Conservation (phyloP, 2,888 invertebrate species). For the Diogma glabrata region DNA sequence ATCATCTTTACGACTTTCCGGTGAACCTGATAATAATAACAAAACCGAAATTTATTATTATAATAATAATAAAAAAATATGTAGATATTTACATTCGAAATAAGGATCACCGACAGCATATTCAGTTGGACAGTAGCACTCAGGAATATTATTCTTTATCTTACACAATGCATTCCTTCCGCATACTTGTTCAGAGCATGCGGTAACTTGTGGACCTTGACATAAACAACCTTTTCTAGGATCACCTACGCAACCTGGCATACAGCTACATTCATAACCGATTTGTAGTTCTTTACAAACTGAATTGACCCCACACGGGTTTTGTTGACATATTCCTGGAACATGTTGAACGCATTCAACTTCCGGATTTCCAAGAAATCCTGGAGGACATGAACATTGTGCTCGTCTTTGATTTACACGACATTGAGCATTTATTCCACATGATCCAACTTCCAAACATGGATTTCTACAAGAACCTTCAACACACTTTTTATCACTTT, state of each 20-base stretch:
- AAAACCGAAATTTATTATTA: too few relatives aligned
- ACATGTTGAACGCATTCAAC: constrained; percentile 57
- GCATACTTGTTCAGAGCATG: constrained; percentile 69
- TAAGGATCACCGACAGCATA: constrained; percentile 77
- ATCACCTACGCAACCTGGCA: constrained; percentile 69
- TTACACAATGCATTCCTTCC: constrained; percentile 74
- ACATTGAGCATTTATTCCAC: constrained; percentile 77
- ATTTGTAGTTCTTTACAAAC: constrained; percentile 65
- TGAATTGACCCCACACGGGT: constrained; percentile 76
- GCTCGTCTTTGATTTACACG: constrained; percentile 63
- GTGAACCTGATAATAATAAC: constrained; percentile 41
- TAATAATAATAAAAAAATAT: neutral
- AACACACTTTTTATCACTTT: constrained; percentile 62
- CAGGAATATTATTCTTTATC: constrained; percentile 52
- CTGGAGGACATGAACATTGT: constrained; percentile 65
- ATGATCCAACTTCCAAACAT: constrained; percentile 61
- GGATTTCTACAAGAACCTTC: constrained; percentile 70
- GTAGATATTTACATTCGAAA: constrained; percentile 61
- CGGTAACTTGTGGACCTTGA: constrained; percentile 49
- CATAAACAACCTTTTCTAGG: constrained; percentile 71
- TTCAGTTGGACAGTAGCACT: constrained; percentile 75
- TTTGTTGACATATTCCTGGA: constrained; percentile 61
- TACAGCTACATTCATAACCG: constrained; percentile 73
- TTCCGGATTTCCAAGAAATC: constrained; percentile 58
- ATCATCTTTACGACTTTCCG: constrained; percentile 51